These are phyloP conservation scores for Chionomys nivalis DNA, from an alignment of 2,113 vertebrate genomes.

Conservation along the genomic window DNA sequence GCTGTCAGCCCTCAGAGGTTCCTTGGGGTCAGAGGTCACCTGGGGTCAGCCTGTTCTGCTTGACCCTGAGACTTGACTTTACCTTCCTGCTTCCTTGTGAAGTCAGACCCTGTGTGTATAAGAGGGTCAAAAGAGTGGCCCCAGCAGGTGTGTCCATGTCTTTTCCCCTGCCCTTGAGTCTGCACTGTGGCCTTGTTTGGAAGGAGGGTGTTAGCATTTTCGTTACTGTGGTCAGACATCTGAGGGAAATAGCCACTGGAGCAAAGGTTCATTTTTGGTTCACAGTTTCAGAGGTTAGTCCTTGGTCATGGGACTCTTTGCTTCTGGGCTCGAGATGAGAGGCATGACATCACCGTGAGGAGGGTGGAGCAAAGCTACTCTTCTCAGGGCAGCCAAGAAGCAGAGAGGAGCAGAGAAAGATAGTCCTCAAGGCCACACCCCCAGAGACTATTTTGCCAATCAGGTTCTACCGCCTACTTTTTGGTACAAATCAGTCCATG, in stretches of 20 bases:
- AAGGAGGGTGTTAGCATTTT: not conserved
- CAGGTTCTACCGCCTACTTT: not conserved
- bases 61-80: too few relatives aligned
- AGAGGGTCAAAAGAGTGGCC: not conserved
- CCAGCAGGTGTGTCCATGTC: too few relatives aligned
- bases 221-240: not conserved
- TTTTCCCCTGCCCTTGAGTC: not conserved
- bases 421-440: not conserved
- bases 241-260: not conserved
- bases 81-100: too few relatives aligned
- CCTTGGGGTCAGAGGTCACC: too few relatives aligned
- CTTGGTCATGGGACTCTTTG: not conserved
- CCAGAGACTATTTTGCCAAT: too few relatives aligned
- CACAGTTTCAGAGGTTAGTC: not conserved
- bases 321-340: not conserved
- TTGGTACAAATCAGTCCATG: not conserved
- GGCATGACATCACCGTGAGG: not conserved
- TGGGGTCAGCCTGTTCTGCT: too few relatives aligned
- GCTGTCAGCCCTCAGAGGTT: too few relatives aligned
- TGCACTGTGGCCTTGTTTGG: not conserved
- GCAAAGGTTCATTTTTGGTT: not conserved
- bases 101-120: fast-evolving
- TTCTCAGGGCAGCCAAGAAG: not conserved
- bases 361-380: not conserved
- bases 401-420: not conserved